Evolutionary conservation across 1,140 invertebrate genomes (phyloP).

Genomic region (Orchesella cincta): DNA sequence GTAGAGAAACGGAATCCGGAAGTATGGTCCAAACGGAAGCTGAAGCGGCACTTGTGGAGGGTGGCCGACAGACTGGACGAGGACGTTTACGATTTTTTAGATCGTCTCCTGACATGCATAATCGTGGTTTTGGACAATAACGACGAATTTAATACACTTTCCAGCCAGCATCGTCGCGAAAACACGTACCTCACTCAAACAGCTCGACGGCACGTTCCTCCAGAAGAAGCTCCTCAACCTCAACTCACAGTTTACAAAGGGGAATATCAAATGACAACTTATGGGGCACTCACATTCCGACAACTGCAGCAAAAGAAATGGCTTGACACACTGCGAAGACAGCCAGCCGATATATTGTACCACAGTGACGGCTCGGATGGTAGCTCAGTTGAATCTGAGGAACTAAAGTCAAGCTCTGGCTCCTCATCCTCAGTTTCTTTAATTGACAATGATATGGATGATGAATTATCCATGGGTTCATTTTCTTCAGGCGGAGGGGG

Average conservation of each 20-base stretch:
- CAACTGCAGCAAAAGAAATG: not conserved
- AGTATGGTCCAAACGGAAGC: not conserved
- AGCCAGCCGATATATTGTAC: not conserved
- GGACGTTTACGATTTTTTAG: conserved; percentile 12
- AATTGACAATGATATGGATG: not conserved
- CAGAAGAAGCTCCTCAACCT: not conserved
- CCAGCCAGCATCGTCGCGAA: not conserved
- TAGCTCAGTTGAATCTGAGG: not conserved
- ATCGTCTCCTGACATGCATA: not conserved
- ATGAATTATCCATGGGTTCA: not conserved
- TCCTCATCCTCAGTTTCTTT: not conserved
- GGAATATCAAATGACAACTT: not conserved
- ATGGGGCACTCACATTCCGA: too few relatives aligned
- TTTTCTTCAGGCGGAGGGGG: not conserved
- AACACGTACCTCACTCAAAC: not conserved
- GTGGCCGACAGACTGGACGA: not conserved
- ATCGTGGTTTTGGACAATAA: not conserved
- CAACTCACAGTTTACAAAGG: not conserved
- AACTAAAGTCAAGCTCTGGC: not conserved
- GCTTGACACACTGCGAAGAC: not conserved
- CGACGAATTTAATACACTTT: not conserved
- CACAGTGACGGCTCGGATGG: not conserved
- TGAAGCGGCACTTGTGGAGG: not conserved
- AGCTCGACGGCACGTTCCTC: not conserved
- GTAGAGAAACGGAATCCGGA: not conserved